Evolutionary conservation across 2,113 vertebrate genomes (phyloP).

Genomic region (Smithornis capensis): DNA sequence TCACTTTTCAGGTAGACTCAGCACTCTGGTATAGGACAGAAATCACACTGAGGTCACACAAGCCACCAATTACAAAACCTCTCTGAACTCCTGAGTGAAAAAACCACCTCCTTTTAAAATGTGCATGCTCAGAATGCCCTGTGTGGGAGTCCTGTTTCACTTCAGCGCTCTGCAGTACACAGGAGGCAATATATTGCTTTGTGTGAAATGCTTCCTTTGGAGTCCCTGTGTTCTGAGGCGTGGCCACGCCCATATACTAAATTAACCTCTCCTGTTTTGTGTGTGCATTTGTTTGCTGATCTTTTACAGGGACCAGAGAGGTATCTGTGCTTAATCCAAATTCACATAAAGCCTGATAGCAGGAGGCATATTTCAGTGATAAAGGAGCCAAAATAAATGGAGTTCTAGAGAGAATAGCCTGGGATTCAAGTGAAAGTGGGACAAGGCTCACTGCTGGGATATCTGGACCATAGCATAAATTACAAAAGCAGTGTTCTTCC

Average conservation of each 20-base stretch:
- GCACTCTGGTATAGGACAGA: background rate
- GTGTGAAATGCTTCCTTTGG: background rate
- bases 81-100: background rate
- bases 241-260: background rate
- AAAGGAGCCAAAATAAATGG: background rate
- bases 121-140: background rate
- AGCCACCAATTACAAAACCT: background rate
- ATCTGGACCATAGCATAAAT: background rate
- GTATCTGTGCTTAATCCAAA: background rate
- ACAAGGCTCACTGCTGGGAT: background rate
- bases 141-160: background rate
- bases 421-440: background rate
- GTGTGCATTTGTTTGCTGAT: background rate
- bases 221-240: background rate
- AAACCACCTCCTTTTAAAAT: background rate
- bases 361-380: background rate
- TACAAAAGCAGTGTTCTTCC: background rate
- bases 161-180: background rate
- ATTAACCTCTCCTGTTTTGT: background rate
- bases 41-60: conserved; percentile 14
- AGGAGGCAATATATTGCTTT: background rate
- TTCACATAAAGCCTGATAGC: background rate
- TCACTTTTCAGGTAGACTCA: background rate
- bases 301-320: background rate
- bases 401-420: background rate